Percentiles rank a stretch among this genome's conserved stretches.
Evolutionary conservation across 2,888 invertebrate species (phyloP).

Genomic region (Diarsia brunnea): DNA sequence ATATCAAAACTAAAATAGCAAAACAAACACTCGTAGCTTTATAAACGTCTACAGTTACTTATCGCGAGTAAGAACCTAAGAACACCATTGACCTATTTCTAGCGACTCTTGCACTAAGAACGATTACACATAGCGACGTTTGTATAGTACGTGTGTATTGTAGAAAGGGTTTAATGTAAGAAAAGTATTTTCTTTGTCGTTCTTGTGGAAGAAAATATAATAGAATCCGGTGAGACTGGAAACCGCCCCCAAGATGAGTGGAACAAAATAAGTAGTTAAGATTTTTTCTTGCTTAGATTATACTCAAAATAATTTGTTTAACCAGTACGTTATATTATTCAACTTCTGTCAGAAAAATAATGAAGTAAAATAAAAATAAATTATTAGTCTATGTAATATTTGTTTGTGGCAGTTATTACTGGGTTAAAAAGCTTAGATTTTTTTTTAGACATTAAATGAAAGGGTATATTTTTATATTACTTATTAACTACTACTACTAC

Average conservation of each 20-base stretch:
- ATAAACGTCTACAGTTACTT: slow-evolving; percentile 3
- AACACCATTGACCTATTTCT: slow-evolving; percentile 51
- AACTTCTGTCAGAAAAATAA: neutral
- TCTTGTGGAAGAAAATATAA: neutral
- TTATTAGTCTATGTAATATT: neutral
- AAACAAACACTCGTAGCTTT: neutral
- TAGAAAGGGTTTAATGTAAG: neutral
- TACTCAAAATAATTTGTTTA: no score
- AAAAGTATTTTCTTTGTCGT: slow-evolving; percentile 8
- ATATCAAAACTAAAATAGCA: neutral
- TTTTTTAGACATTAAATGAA: no score
- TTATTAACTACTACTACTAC: no score
- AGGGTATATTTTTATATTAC: no score
- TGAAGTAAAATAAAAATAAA: neutral
- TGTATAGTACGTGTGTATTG: slow-evolving; percentile 22
- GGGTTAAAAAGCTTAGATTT: no score
- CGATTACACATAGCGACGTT: slow-evolving; percentile 34
- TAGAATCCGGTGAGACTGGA: no score
- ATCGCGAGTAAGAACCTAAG: slow-evolving; percentile 17
- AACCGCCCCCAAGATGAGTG: no score
- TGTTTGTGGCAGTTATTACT: neutral
- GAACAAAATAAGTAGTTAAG: no score
- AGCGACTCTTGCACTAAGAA: slow-evolving; percentile 37
- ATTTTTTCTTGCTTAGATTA: no score
- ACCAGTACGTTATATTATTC: no score